Percentiles rank a stretch among this genome's conserved stretches.
phyloP scores from a whole-genome alignment of 2,797 vertebrate species.

The Coccyzus lansbergi region DNA sequence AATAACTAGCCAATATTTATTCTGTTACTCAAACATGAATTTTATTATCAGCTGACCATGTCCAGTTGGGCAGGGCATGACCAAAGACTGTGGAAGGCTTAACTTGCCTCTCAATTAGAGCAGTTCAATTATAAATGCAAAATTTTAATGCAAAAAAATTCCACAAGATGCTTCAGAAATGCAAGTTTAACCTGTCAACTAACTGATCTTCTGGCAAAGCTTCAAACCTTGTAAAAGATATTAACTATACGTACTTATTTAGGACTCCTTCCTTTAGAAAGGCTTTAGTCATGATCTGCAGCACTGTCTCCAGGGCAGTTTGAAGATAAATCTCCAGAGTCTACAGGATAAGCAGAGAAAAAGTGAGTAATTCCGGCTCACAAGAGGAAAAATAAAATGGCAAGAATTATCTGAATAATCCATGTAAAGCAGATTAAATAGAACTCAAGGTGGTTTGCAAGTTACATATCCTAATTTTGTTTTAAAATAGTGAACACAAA shows the following conservation, averaged over 20 bases:
- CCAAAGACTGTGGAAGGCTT: background rate
- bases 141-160: background rate
- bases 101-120: background rate
- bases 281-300: constrained; percentile 87
- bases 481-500: background rate
- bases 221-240: background rate
- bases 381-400: background rate
- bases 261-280: constrained; percentile 29
- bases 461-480: background rate
- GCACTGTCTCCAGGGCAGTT: constrained; percentile 92
- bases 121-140: background rate
- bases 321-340: constrained; percentile 86
- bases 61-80: background rate
- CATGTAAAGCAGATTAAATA: background rate
- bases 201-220: background rate
- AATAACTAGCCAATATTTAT: background rate
- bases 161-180: background rate
- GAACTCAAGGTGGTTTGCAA: background rate
- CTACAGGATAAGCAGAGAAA: constrained; percentile 72
- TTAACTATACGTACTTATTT: constrained; percentile 3
- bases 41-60: background rate
- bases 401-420: background rate
- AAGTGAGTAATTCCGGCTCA: background rate
- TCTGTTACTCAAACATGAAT: background rate
- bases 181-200: background rate